A percentile compares a stretch with the other conserved stretches of the same genome.
Evolutionary conservation across 2,113 vertebrate genomes (phyloP).

Genomic region (Tragulus kanchil): DNA sequence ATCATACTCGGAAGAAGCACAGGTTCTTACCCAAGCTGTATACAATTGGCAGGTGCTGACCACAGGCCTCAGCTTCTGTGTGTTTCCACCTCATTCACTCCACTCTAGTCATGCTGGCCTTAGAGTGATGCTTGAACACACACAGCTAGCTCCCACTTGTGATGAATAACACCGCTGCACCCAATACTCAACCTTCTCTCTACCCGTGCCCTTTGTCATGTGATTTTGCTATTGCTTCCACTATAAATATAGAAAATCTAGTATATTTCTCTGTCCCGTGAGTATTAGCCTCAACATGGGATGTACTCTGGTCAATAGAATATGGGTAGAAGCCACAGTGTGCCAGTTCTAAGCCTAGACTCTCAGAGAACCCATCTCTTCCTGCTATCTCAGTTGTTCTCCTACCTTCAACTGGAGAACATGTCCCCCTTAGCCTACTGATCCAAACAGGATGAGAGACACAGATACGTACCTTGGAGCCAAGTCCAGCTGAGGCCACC

Average conservation of each 20-base stretch:
- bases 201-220: not conserved
- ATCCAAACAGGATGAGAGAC: not conserved
- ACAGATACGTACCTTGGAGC: too few species aligned
- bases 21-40: not conserved
- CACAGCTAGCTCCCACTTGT: not conserved
- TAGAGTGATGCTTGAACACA: too few species aligned
- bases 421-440: not conserved
- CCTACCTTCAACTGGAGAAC: not conserved
- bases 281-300: not conserved
- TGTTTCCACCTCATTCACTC: not conserved
- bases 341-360: not conserved
- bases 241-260: not conserved
- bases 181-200: not conserved
- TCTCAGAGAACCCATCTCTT: not conserved
- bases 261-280: not conserved
- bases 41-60: rapidly evolving
- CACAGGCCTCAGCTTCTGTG: not conserved
- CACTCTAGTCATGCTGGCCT: not conserved
- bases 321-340: not conserved
- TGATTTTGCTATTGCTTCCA: not conserved
- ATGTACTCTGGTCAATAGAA: not conserved
- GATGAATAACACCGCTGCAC: too few species aligned
- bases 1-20: too few species aligned
- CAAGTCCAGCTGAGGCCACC: not conserved
- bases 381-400: not conserved